Evolutionary conservation across 2,888 invertebrate species (phyloP).

Genomic region (Xestia ashworthii): DNA sequence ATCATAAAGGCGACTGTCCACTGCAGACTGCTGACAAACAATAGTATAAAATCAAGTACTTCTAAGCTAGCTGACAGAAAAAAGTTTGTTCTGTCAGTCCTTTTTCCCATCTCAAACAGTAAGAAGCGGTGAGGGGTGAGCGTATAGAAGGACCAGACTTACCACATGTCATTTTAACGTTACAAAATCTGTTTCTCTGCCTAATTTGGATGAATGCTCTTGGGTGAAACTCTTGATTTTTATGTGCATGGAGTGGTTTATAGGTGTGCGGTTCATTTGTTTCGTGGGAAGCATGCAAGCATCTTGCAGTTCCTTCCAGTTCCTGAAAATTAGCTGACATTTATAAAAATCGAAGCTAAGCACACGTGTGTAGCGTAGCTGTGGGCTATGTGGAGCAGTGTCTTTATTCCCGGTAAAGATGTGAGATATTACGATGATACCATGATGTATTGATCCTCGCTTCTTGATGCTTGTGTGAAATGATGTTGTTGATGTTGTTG

Average conservation of each 20-base stretch:
- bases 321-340: not conserved
- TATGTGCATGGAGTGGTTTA: not conserved
- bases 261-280: not conserved
- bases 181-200: not conserved
- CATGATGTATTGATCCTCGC: constrained; percentile 30
- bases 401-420: constrained; percentile 11
- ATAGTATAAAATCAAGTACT: not conserved
- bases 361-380: too few species aligned
- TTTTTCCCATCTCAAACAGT: not conserved
- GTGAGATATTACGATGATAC: constrained; percentile 15
- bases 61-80: not conserved
- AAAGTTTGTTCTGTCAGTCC: not conserved
- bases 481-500: too few species aligned
- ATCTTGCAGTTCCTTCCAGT: not conserved
- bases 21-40: not conserved
- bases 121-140: not conserved
- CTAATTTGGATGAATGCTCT: not conserved
- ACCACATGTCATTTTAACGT: not conserved
- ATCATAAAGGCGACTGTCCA: constrained; percentile 12
- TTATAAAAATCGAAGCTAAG: not conserved
- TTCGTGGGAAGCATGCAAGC: not conserved
- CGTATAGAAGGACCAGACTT: not conserved
- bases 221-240: not conserved
- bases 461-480: constrained; percentile 8
- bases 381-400: not conserved